A percentile compares a stretch with the other conserved stretches of the same genome.
phyloP scores from a whole-genome alignment of 2,113 vertebrate species.

The Mugil cephalus region DNA sequence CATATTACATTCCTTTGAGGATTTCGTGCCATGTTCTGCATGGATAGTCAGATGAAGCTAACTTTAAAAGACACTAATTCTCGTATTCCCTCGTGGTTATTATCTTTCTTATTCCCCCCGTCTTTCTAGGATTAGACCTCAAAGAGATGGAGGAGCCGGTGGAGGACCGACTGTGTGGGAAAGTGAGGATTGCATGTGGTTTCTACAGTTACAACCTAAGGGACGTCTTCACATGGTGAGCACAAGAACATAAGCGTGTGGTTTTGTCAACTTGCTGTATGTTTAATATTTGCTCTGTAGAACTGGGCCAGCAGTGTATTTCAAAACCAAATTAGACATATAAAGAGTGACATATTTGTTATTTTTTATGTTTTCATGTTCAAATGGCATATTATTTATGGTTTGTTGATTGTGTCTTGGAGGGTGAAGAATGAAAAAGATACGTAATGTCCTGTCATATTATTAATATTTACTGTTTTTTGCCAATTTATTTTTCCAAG shows the following conservation, averaged over 20 bases:
- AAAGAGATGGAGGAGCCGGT: slow-evolving; percentile 67
- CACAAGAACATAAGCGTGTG: no score
- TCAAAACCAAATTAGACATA: no score
- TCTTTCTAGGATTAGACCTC: slow-evolving; percentile 40
- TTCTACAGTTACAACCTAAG: slow-evolving; percentile 55
- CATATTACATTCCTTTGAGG: slow-evolving; percentile 54
- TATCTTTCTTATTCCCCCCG: neutral
- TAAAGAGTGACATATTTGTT: no score
- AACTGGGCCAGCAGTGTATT: no score
- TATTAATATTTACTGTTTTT: no score
- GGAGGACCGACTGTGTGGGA: slow-evolving; percentile 48
- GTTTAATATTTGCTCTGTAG: no score
- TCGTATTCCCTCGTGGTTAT: slow-evolving; percentile 1
- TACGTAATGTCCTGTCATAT: no score
- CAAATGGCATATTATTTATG: no score
- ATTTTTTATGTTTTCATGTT: no score
- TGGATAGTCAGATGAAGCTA: slow-evolving; percentile 12
- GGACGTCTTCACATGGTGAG: slow-evolving; percentile 82
- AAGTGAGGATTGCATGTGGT: slow-evolving; percentile 50
- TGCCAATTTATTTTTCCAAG: no score
- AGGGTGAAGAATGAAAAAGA: no score
- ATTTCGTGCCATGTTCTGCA: slow-evolving; percentile 33
- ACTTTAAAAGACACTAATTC: slow-evolving; percentile 25
- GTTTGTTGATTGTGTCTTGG: no score
- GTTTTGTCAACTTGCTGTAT: neutral